Base-by-base conservation (phyloP, 35 echinoderm and acorn worm species). In the Eucidaris tribuloides region DNA sequence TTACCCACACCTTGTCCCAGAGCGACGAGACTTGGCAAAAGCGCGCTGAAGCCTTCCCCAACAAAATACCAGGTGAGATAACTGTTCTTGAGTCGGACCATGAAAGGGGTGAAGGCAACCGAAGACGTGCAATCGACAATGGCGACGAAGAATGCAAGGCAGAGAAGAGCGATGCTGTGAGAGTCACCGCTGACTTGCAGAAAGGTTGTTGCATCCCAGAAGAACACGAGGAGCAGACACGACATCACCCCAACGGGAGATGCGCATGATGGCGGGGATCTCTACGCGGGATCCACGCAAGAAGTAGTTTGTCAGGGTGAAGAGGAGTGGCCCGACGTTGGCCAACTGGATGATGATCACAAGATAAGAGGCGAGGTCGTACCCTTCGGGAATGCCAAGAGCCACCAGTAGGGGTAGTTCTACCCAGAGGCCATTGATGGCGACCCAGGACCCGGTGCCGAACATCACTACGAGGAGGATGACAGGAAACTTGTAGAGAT, bases 401-500 rank as follows among this genome's bases (percentile, higher is more conserved):
- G 89, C 37, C 0, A 96, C 93, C 5, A 96, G 41, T 1, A 96
- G 81, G 14, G 93, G 93, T 0, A 96, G 93, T 35, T 96, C 82
- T 27, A 96, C 93, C 93, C 93, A 96, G 23, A 96, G 41, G 46
- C 93, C 93, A 70, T 96, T 96, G 46, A 96, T 96, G 5, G 87
- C 93, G 0, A 90, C 87, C 93, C 87, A 96, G 0, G 93, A 96
- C 57, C 87, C 93, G 15, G 87, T 96, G 1, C 93, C 93, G 35
- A 96, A 90, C 1, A 90, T 40, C 31, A 86, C 64, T 9, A 91
- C 87, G n/a, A 90, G 34, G 9, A 89, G 33, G 5, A 83, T 83
- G 35, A 83, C 80, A 1, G 80, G 80, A 7, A 83, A n/a, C n/a
- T n/a, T n/a, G n/a, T n/a, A n/a, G n/a, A n/a, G n/a, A n/a, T n/a